Evolutionary conservation across 2,797 vertebrate species (phyloP).

Genomic region (Rhabdophis nuchalis): DNA sequence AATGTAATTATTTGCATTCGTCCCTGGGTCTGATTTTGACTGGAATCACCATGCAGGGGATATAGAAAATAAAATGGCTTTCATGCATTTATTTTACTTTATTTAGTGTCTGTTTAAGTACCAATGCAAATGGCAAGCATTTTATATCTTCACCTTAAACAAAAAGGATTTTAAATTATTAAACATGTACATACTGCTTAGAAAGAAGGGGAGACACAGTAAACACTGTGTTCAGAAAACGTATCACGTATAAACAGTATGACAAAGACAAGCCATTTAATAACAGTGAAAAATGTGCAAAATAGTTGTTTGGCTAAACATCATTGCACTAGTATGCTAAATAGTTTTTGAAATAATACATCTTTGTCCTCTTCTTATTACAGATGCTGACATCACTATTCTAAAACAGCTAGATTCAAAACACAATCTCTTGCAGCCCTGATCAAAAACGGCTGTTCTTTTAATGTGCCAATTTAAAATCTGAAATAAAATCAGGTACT

Average conservation of each 20-base stretch:
- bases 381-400: neutral
- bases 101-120: neutral
- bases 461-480: neutral
- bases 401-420: neutral
- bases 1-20: neutral
- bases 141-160: neutral
- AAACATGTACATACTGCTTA: neutral
- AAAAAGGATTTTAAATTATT: neutral
- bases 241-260: neutral
- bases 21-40: neutral
- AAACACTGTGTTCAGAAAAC: neutral
- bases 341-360: neutral
- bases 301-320: neutral
- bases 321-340: neutral
- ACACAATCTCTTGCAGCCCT: neutral
- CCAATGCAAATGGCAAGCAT: neutral
- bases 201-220: neutral
- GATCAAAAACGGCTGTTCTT: neutral
- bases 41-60: neutral
- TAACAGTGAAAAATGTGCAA: neutral
- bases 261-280: neutral
- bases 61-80: neutral
- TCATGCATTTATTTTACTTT: neutral
- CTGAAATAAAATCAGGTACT: neutral
- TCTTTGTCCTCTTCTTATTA: neutral